Base-by-base conservation (phyloP, 2,888 invertebrate species). In the Hydraecia micacea region DNA sequence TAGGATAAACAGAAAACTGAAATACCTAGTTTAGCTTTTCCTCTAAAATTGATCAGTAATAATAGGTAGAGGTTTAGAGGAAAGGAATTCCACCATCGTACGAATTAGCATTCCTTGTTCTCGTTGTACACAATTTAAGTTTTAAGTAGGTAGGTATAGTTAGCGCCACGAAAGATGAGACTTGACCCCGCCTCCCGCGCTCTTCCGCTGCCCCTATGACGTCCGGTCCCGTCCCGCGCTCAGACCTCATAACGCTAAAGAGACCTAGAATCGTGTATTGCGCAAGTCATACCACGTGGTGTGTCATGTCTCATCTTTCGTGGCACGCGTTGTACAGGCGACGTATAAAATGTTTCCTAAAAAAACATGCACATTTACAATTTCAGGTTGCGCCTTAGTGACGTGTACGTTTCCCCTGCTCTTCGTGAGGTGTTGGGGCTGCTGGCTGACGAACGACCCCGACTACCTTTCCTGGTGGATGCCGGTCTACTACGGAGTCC, bases 351-450 rank as follows among this genome's bases (percentile, higher is more conserved):
- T 55, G n/a, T 11, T 55, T 55, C 11, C 55, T 58, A n/a, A 28
- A 60, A n/a, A 28, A 60, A 62, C 25, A 28, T 25, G 0, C 18
- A 8, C 15, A n/a, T 66, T 62, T 9, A 2, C 91, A 92, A 66
- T 93, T 93, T 55, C 94, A 98, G 98, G 98, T 78, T 97, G 97
- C 46, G 88, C 97, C 42, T 95, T 98, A 88, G 98, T 98, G n/a
- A 94, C 97, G 0, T 91, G 97, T 36, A 98, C 98, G 63, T 99
- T 99, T 93, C 98, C 98, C 0, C 97, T 99, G 87, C 97, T 99
- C 77, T 99, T 98, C 95, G 97, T 98, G 72, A 94, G 97, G 79
- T 98, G 98, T 91, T 97, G 98, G 91, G 97, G 97, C 9, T 98
- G 98, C 87, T 92, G 93, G 91, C 83, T 92, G 0, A 92, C 92